Conservation (phyloP, 1,140 invertebrate species). For the Euwallacea similis region DNA sequence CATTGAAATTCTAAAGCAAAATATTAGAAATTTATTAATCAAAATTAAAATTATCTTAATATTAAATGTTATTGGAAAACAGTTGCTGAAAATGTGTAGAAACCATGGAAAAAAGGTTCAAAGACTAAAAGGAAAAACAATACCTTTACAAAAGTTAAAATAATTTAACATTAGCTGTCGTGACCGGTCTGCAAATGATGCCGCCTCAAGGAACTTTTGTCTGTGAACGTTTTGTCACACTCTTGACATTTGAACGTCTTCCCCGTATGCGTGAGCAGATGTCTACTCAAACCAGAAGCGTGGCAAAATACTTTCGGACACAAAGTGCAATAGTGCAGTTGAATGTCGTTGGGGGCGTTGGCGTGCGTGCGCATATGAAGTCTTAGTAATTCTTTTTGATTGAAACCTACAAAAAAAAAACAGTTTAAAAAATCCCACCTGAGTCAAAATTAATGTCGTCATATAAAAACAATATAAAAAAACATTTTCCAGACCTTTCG, state of each 20-base stretch:
- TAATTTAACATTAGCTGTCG: not conserved
- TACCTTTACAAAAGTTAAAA: not conserved
- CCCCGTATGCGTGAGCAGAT: constrained; percentile 70
- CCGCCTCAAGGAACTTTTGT: constrained; percentile 68
- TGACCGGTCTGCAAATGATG: constrained; percentile 54
- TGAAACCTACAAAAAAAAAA: constrained; percentile 56
- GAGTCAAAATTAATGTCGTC: too few species aligned
- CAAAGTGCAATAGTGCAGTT: constrained; percentile 66
- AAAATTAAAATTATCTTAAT: too few species aligned
- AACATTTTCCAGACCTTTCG: constrained; percentile 55
- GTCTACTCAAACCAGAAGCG: constrained; percentile 69
- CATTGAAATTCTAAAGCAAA: too few species aligned
- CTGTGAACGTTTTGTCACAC: constrained; percentile 69
- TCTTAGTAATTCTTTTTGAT: constrained; percentile 67
- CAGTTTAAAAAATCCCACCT: too few species aligned
- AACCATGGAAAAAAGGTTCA: too few species aligned
- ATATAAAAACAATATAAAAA: too few species aligned
- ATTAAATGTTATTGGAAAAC: too few species aligned
- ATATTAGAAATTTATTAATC: too few species aligned
- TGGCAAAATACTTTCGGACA: constrained; percentile 72
- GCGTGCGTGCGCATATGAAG: constrained; percentile 66
- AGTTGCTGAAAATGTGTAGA: too few species aligned
- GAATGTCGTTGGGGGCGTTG: constrained; percentile 60
- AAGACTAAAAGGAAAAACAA: not conserved
- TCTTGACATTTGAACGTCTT: constrained; percentile 66